A percentile compares a stretch with the other conserved stretches of the same genome.
phyloP scores from a whole-genome alignment of 2,113 vertebrate species.

The Stegastes partitus region DNA sequence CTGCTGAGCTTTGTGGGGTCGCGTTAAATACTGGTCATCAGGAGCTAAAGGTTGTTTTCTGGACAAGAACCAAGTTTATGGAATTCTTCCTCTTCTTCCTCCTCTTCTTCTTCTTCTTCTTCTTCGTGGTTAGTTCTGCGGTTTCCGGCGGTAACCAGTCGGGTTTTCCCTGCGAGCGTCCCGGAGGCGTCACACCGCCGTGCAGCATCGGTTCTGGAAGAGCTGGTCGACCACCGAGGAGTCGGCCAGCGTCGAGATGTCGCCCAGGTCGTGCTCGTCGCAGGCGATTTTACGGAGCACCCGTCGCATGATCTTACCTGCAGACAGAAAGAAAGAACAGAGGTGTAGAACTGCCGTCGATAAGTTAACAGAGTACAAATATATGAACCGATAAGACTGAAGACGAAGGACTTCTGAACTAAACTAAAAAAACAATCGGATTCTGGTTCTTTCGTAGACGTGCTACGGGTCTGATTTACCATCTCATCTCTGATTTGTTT shows the following conservation, averaged over 20 bases:
- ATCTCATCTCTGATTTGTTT: too few species aligned
- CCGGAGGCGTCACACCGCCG: conserved; percentile 78
- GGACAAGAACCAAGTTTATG: conserved; percentile 12
- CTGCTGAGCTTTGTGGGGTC: conserved; percentile 4
- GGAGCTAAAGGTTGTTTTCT: conserved; percentile 51
- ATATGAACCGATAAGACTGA: too few species aligned
- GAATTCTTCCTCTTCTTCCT: not conserved
- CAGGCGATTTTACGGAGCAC: conserved; percentile 93
- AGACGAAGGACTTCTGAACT: too few species aligned
- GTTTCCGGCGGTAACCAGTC: conserved; percentile 1
- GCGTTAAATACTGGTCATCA: not conserved
- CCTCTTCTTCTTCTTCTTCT: not conserved
- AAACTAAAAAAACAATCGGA: too few species aligned
- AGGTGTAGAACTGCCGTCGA: not conserved
- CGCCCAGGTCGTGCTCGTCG: conserved; percentile 92
- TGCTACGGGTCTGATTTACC: too few species aligned
- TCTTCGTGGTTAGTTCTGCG: not conserved
- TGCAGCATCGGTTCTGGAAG: conserved; percentile 89
- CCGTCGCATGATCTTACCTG: conserved; percentile 97
- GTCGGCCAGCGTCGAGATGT: conserved; percentile 94
- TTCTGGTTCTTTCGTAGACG: too few species aligned
- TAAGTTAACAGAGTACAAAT: too few species aligned
- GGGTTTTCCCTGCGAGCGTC: not conserved
- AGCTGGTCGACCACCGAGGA: conserved; percentile 90
- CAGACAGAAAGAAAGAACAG: not conserved